Evolutionary conservation across 2,797 vertebrate genomes (phyloP).

Genomic region (Tolypeutes matacus): DNA sequence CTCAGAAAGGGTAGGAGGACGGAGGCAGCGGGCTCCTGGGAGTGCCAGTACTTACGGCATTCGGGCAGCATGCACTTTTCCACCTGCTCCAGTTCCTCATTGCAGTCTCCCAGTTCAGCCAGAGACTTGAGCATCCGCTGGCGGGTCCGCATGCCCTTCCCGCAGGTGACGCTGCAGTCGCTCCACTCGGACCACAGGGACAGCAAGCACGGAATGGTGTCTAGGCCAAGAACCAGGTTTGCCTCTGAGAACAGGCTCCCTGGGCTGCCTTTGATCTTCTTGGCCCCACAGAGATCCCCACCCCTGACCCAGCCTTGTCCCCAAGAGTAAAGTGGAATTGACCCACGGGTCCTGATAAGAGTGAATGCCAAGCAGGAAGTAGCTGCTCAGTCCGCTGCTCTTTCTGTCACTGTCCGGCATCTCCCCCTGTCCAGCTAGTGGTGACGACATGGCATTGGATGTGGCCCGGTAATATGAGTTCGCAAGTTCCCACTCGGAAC

Average conservation of each 20-base stretch:
- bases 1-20: no score
- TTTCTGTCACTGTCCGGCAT: neutral
- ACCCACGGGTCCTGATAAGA: neutral
- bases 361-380: neutral
- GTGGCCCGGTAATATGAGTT: neutral
- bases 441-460: neutral
- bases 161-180: conserved; percentile 98
- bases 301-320: neutral
- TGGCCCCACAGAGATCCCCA: neutral
- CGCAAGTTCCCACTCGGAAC: neutral
- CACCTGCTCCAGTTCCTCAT: conserved; percentile 97
- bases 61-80: conserved; percentile 99
- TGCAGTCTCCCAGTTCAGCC: conserved; percentile 97
- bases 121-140: conserved; percentile 97
- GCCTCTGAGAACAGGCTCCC: neutral
- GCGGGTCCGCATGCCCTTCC: conserved; percentile 94
- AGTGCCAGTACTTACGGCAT: conserved; percentile 92
- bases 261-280: neutral
- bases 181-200: conserved; percentile 99
- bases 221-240: conserved; percentile 85
- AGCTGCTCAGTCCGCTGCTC: neutral
- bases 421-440: neutral
- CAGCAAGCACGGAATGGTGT: conserved; percentile 98
- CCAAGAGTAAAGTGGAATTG: neutral
- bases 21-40: neutral